Evolutionary conservation across 2,888 invertebrate genomes (phyloP).

Genomic region (Dorcus hopei): DNA sequence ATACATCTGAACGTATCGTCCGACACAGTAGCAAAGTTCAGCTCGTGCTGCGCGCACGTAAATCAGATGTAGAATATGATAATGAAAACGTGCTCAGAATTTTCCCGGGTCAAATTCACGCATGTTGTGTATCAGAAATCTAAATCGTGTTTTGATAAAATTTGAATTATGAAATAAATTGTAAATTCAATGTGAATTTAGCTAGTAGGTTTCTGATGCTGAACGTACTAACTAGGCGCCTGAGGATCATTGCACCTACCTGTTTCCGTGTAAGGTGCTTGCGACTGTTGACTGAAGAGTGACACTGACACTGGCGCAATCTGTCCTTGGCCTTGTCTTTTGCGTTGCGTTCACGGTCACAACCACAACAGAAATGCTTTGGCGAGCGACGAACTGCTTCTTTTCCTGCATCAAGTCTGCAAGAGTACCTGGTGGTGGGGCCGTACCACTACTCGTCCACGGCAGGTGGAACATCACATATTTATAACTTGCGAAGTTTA

Average conservation of each 20-base stretch:
- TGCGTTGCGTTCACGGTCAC: slow-evolving; percentile 49
- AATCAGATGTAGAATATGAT: slow-evolving; percentile 22
- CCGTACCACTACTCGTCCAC: slow-evolving; percentile 39
- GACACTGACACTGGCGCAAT: not conserved
- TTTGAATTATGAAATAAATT: too few species aligned
- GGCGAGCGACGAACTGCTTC: slow-evolving; percentile 48
- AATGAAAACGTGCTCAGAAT: slow-evolving; percentile 6
- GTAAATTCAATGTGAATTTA: too few species aligned
- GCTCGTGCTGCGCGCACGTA: slow-evolving; percentile 18
- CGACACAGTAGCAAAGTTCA: slow-evolving; percentile 11
- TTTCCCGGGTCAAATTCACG: too few species aligned
- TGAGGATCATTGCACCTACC: slow-evolving; percentile 28
- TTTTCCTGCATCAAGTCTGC: slow-evolving; percentile 45
- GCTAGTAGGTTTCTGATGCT: too few species aligned
- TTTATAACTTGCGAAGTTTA: slow-evolving; percentile 38
- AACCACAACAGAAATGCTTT: slow-evolving; percentile 50
- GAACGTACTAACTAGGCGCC: not conserved
- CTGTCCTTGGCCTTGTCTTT: slow-evolving; percentile 47
- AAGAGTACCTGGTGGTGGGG: slow-evolving; percentile 43
- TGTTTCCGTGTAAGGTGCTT: slow-evolving; percentile 17
- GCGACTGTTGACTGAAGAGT: not conserved
- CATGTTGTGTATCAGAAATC: too few species aligned
- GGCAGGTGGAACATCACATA: slow-evolving; percentile 44
- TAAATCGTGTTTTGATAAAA: too few species aligned
- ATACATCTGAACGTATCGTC: not conserved